A percentile compares a stretch with the other conserved stretches of the same genome.
These are phyloP conservation scores for Amphibalanus amphitrite DNA, from an alignment of 1,140 invertebrate genomes.

Conservation along the genomic window DNA sequence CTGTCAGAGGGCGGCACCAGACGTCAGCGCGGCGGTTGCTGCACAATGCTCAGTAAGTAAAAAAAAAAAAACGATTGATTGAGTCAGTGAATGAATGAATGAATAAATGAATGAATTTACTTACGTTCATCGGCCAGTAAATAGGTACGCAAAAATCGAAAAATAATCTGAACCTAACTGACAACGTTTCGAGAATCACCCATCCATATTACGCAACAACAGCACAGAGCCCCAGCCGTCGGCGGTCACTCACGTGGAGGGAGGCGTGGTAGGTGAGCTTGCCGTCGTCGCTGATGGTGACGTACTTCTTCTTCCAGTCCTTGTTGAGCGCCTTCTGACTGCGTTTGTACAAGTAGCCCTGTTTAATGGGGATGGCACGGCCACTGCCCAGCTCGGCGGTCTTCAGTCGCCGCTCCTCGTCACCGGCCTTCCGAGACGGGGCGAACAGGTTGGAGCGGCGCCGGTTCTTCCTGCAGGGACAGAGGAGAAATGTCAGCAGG, in stretches of 20 bases:
- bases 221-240: no score
- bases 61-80: constrained; percentile 3
- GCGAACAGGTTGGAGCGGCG: constrained; percentile 88
- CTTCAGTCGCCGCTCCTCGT: constrained; percentile 45
- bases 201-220: no score
- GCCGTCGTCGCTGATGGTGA: constrained; percentile 85
- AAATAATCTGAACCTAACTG: no score
- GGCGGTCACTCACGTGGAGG: constrained; percentile 51
- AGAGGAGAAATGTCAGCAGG: no score
- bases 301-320: constrained; percentile 98
- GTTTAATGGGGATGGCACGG: constrained; percentile 85
- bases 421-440: constrained; percentile 73
- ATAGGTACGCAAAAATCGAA: no score
- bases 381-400: constrained; percentile 71
- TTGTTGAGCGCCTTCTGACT: constrained; percentile 89
- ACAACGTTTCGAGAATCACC: no score
- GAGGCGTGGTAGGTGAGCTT: constrained; percentile 88
- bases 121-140: constrained; percentile 2
- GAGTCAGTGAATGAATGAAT: no score
- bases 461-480: constrained; percentile 58
- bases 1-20: constrained; percentile 29
- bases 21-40: no score
- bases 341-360: constrained; percentile 92
- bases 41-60: no score
- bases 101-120: no score